phyloP scores from a whole-genome alignment of 2,888 invertebrate species.

The Epirrhoe tristata region DNA sequence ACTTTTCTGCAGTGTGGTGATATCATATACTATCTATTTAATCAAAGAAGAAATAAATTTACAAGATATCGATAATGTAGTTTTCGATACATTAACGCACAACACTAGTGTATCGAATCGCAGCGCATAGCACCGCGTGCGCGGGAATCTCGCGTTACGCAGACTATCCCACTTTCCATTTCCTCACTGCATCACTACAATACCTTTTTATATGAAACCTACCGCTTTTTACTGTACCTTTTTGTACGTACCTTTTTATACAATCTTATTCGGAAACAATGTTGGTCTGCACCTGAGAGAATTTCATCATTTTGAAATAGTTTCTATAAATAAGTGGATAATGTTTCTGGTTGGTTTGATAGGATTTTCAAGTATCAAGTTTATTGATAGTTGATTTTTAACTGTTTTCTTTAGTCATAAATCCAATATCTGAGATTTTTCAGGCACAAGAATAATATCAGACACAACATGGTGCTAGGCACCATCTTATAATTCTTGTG shows the following conservation, averaged over 20 bases:
- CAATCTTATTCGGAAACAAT: slow-evolving; percentile 34
- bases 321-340: slow-evolving; percentile 5
- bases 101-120: slow-evolving; percentile 64
- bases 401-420: neutral
- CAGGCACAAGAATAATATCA: no score
- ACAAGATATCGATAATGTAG: slow-evolving; percentile 12
- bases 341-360: neutral
- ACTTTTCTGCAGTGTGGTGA: no score
- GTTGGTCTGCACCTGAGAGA: slow-evolving; percentile 26
- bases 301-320: slow-evolving; percentile 35
- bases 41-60: no score
- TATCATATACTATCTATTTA: no score
- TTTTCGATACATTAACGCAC: slow-evolving; percentile 31
- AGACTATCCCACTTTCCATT: slow-evolving; percentile 75
- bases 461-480: no score
- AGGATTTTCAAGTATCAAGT: neutral
- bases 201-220: slow-evolving; percentile 56
- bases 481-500: no score
- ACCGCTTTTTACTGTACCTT: slow-evolving; percentile 25
- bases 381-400: neutral
- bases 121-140: slow-evolving; percentile 73
- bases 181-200: slow-evolving; percentile 71
- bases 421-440: no score
- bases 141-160: slow-evolving; percentile 77
- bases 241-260: slow-evolving; percentile 25